Percentiles rank a stretch among this genome's conserved stretches.
Evolutionary conservation across 2,113 vertebrate species (phyloP).

Genomic region (Myrmophylax atrothorax): DNA sequence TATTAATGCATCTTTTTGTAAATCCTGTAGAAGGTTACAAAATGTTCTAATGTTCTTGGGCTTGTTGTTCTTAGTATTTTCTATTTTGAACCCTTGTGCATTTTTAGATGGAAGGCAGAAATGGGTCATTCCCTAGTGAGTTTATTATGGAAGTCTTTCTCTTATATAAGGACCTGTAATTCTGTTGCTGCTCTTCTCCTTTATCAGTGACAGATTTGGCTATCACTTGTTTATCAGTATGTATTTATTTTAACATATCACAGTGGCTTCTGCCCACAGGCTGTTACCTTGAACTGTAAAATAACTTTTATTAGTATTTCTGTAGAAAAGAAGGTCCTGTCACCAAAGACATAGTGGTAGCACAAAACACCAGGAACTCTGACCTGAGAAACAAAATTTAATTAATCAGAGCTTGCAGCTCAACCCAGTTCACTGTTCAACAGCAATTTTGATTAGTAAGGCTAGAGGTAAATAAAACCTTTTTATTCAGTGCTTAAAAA

Average conservation of each 20-base stretch:
- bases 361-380: not conserved
- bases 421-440: not conserved
- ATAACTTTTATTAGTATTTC: not conserved
- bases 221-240: not conserved
- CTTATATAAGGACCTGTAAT: not conserved
- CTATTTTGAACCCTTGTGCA: slow-evolving; percentile 18
- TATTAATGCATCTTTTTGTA: not conserved
- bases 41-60: not conserved
- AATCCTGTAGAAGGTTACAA: not conserved
- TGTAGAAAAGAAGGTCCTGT: not conserved
- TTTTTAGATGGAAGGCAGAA: slow-evolving; percentile 37
- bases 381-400: not conserved
- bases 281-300: not conserved
- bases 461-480: not conserved
- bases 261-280: not conserved
- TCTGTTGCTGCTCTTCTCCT: not conserved
- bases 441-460: not conserved
- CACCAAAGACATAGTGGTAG: not conserved
- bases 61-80: slow-evolving; percentile 17
- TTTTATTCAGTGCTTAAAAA: not conserved
- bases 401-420: not conserved
- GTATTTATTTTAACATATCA: not conserved
- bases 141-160: not conserved
- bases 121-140: slow-evolving; percentile 24
- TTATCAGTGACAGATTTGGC: not conserved